Base-by-base conservation (phyloP, 2,888 invertebrate genomes). In the Cremastinae sp. region DNA sequence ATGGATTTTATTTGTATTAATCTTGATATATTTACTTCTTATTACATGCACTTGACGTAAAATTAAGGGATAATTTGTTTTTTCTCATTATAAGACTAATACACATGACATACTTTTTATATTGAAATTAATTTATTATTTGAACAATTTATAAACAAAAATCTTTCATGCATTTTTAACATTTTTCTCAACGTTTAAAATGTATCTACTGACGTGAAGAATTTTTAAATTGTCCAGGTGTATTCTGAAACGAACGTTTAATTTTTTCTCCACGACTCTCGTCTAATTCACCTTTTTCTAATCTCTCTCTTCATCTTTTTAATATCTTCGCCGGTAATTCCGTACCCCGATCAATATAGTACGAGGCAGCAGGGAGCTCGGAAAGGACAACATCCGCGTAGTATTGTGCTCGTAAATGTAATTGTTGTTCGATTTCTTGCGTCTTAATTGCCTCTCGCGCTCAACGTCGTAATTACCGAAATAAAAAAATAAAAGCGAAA, bases 381-480 rank as follows among this genome's bases (percentile, higher is more conserved):
- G 82, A 80, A 83, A 80, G 80, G 81, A 79, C 81, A 81, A 79
- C 79, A 70, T 78, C 78, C 20, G 72, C 45, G 22, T 34, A 59
- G 56, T 56, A 51, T 74, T 73, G 74, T 68, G 82, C 80, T 82
- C 81, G 84, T 87, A 87, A 87, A 86, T 84, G 85, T 84, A 86
- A 87, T 87, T 84, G 87, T 86, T 86, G 86, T 85, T 87, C 85
- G 86, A 86, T 87, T 87, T 87, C 88, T 87, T 87, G 83, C 83
- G 84, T 85, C 85, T 87, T 88, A 88, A 89, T 88, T 87, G 86
- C 84, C 83, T 75, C 78, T 77, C 76, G 82, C 82, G 84, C 84
- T 87, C 87, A 88, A 88, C 87, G 87, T 86, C 86, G 86, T 87
- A 87, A 88, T 88, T 88, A 88, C 85, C 81, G 82, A 82, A 69